Evolutionary conservation across 2,113 vertebrate species (phyloP).

Genomic region (Hippocampus comes): DNA sequence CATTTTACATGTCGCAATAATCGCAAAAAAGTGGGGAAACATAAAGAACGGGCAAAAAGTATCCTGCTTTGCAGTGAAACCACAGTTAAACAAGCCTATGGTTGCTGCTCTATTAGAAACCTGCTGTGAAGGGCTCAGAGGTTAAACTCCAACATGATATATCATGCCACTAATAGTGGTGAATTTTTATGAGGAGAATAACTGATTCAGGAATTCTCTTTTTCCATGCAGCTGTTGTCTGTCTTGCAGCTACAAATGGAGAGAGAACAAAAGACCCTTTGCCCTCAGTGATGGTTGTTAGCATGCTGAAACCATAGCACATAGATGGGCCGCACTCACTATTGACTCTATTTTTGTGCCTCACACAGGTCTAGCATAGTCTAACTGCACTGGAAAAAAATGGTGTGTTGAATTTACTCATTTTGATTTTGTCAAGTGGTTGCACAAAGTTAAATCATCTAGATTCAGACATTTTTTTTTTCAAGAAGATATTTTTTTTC

Average conservation of each 20-base stretch:
- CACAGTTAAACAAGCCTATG: not conserved
- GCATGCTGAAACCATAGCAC: conserved; percentile 38
- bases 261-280: conserved; percentile 35
- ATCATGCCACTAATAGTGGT: conserved; percentile 20
- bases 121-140: conserved; percentile 30
- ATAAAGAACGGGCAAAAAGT: not conserved
- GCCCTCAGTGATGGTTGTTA: conserved; percentile 46
- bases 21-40: not conserved
- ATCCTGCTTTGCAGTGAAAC: not conserved
- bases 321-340: conserved; percentile 26
- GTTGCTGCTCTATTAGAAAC: not conserved
- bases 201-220: not conserved
- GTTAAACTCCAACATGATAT: conserved; percentile 43
- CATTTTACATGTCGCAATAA: too few species aligned
- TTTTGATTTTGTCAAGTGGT: too few species aligned
- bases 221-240: conserved; percentile 29
- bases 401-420: too few species aligned
- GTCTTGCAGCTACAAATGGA: conserved; percentile 31
- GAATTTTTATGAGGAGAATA: conserved; percentile 26
- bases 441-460: too few species aligned
- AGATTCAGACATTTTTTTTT: too few species aligned
- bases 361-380: too few species aligned
- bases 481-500: not conserved
- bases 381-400: too few species aligned
- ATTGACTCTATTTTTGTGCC: not conserved